phyloP scores from a whole-genome alignment of 2,888 invertebrate species.

The Polydesmus complanatus region DNA sequence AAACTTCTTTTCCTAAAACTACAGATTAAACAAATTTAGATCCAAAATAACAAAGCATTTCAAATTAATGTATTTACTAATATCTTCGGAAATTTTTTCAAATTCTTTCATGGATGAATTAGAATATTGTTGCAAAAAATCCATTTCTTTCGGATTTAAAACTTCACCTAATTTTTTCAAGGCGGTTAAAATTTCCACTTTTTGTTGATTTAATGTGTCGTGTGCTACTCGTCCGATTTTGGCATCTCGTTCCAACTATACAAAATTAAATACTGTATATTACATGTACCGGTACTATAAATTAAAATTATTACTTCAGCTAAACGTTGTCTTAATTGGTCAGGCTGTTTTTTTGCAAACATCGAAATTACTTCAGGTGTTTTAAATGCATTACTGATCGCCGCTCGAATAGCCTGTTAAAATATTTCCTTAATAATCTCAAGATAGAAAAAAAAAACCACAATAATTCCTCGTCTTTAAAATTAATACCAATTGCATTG shows the following conservation, averaged over 20 bases:
- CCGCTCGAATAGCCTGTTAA: slow-evolving; percentile 52
- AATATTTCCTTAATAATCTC: neutral
- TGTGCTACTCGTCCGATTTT: slow-evolving; percentile 45
- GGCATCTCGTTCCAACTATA: slow-evolving; percentile 39
- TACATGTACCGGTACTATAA: neutral
- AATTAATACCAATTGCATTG: slow-evolving; percentile 46
- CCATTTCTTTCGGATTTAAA: slow-evolving; percentile 31
- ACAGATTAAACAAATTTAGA: neutral
- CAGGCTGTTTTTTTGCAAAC: slow-evolving; percentile 55
- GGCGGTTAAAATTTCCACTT: slow-evolving; percentile 38
- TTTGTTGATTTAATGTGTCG: slow-evolving; percentile 40
- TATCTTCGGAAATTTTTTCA: slow-evolving; percentile 31
- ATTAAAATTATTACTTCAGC: slow-evolving; percentile 38
- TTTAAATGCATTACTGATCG: slow-evolving; percentile 56
- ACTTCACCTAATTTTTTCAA: slow-evolving; percentile 36
- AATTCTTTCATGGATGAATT: slow-evolving; percentile 33
- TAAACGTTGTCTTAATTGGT: slow-evolving; percentile 45
- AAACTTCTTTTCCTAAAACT: slow-evolving; percentile 11
- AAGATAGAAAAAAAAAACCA: neutral
- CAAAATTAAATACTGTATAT: neutral
- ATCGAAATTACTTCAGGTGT: slow-evolving; percentile 58
- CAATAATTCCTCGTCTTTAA: neutral
- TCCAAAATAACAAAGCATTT: neutral
- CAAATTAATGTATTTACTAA: slow-evolving; percentile 11
- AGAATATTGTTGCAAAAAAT: slow-evolving; percentile 32